phyloP scores from a whole-genome alignment of 2,113 vertebrate genomes.

The Lynx canadensis region DNA sequence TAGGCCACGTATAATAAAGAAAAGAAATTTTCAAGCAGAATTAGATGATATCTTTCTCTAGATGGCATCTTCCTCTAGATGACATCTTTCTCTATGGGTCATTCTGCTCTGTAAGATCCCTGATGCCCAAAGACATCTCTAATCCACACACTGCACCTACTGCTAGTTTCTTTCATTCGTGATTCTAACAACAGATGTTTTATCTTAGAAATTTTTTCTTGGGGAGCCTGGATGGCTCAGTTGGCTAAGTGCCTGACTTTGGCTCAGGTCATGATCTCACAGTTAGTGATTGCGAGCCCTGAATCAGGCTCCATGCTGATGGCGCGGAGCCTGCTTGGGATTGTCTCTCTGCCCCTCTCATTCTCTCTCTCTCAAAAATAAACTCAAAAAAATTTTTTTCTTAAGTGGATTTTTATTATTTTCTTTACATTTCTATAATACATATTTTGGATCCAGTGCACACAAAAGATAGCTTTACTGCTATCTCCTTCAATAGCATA shows the following conservation, averaged over 20 bases:
- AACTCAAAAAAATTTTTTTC: background rate
- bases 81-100: background rate
- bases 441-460: background rate
- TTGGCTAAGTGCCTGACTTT: too few species aligned
- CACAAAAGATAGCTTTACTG: conserved; percentile 60
- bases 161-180: conserved; percentile 22
- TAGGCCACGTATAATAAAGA: background rate
- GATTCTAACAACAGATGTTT: background rate
- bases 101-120: background rate
- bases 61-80: background rate
- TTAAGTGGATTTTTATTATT: background rate
- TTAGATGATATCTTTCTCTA: background rate
- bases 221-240: too few species aligned
- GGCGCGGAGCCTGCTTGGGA: too few species aligned
- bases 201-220: conserved; percentile 4
- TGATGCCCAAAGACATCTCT: background rate
- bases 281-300: too few species aligned
- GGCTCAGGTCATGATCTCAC: too few species aligned
- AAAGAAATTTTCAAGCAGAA: background rate
- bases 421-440: background rate
- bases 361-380: too few species aligned
- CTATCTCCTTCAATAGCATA: background rate
- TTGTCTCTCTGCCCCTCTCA: too few species aligned
- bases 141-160: background rate
- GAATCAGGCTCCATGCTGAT: too few species aligned